These are phyloP conservation scores for Brachyalestes nurse DNA, from an alignment of 2,797 vertebrate species.

Conservation along the genomic window DNA sequence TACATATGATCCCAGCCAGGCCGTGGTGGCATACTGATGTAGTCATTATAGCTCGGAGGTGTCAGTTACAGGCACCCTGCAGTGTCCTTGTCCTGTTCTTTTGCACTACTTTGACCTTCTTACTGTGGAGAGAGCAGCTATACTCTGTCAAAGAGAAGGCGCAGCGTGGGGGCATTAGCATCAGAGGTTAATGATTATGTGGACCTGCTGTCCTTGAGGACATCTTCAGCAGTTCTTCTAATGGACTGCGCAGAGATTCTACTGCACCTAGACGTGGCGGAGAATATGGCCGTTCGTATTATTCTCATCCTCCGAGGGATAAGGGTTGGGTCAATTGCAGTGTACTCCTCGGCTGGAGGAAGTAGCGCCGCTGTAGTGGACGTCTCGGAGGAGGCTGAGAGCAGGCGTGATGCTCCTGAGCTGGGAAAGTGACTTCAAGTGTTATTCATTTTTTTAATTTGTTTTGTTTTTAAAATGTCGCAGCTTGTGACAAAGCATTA, in stretches of 20 bases:
- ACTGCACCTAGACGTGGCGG: constrained; percentile 20
- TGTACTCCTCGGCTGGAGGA: not conserved
- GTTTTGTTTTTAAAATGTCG: constrained; percentile 6
- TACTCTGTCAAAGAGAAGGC: constrained; percentile 40
- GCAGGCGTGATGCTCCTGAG: constrained; percentile 4
- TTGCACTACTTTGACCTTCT: constrained; percentile 48
- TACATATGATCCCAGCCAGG: constrained; percentile 11
- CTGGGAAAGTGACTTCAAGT: constrained; percentile 12
- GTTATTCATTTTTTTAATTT: not conserved
- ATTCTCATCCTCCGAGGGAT: constrained; percentile 2
- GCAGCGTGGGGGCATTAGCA: constrained; percentile 47
- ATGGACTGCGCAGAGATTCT: constrained; percentile 17
- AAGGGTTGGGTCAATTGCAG: constrained; percentile 2
- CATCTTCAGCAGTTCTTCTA: constrained; percentile 38
- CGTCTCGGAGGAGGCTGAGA: constrained; percentile 10
- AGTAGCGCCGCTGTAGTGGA: not conserved
- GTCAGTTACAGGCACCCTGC: constrained; percentile 43
- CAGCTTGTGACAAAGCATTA: not conserved
- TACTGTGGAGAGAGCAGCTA: constrained; percentile 30
- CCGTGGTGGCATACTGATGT: constrained; percentile 41
- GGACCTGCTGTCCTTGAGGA: constrained; percentile 43
- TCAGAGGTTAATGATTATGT: constrained; percentile 53
- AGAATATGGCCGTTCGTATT: constrained; percentile 15
- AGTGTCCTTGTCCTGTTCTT: constrained; percentile 48
- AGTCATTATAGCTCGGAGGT: constrained; percentile 40